Evolutionary conservation across 2,113 vertebrate species (phyloP).

Genomic region (Salvelinus namaycush): DNA sequence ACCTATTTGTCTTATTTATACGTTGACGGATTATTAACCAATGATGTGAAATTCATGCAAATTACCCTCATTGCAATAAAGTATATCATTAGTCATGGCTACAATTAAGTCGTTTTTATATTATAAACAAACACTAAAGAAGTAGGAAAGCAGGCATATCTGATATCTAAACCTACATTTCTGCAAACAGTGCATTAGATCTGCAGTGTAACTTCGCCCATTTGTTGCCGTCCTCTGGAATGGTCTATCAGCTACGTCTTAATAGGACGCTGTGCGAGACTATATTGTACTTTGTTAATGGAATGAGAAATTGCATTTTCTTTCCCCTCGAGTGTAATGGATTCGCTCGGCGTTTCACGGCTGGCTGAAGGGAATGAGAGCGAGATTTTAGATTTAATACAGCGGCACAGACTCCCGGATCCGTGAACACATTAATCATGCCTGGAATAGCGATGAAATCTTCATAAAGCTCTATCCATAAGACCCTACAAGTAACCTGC

Average conservation of each 20-base stretch:
- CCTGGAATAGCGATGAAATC: slow-evolving; percentile 85
- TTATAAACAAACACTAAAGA: slow-evolving; percentile 83
- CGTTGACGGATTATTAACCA: slow-evolving; percentile 89
- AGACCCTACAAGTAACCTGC: neutral
- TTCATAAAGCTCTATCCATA: slow-evolving; percentile 78
- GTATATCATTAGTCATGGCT: slow-evolving; percentile 89
- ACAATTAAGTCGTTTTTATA: slow-evolving; percentile 85
- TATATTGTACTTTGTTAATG: slow-evolving; percentile 96
- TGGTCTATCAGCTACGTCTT: slow-evolving; percentile 94
- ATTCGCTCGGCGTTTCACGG: slow-evolving; percentile 93
- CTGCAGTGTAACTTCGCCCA: slow-evolving; percentile 61
- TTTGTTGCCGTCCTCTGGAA: slow-evolving; percentile 79
- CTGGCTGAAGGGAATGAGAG: slow-evolving; percentile 95
- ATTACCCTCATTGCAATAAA: slow-evolving; percentile 88
- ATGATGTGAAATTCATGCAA: slow-evolving; percentile 93
- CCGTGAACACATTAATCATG: slow-evolving; percentile 94
- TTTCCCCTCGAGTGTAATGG: slow-evolving; percentile 89
- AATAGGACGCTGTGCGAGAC: slow-evolving; percentile 89
- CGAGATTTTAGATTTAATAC: slow-evolving; percentile 93
- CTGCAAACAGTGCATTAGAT: slow-evolving; percentile 62
- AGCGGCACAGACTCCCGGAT: slow-evolving; percentile 88
- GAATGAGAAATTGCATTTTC: slow-evolving; percentile 98
- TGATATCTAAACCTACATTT: slow-evolving; percentile 25
- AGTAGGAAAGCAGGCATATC: slow-evolving; percentile 32
- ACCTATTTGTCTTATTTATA: slow-evolving; percentile 91